Percentiles rank a stretch among this genome's conserved stretches.
Evolutionary conservation across 2,888 invertebrate genomes (phyloP).

Genomic region (Osmoderma eremita): DNA sequence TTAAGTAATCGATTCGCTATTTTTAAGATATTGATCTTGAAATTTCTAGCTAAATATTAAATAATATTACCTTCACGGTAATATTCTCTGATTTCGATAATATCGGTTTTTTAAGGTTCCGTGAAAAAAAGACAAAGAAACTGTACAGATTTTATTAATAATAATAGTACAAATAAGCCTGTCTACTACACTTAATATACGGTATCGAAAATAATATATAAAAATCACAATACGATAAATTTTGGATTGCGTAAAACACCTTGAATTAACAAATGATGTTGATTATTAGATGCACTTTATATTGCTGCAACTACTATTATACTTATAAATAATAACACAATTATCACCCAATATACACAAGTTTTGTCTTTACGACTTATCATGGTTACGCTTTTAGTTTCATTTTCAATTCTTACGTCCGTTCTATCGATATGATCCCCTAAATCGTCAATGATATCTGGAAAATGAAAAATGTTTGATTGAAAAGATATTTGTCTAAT

Average conservation of each 20-base stretch:
- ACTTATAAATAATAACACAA: slow-evolving; percentile 73
- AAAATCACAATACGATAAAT: slow-evolving; percentile 19
- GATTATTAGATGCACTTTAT: slow-evolving; percentile 52
- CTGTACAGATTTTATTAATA: slow-evolving; percentile 17
- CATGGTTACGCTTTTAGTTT: slow-evolving; percentile 73
- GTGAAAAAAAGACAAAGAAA: background rate
- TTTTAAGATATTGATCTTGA: no score
- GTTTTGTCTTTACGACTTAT: slow-evolving; percentile 76
- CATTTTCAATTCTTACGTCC: slow-evolving; percentile 72
- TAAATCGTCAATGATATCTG: slow-evolving; percentile 81
- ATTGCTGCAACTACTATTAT: slow-evolving; percentile 70
- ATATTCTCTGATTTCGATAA: no score
- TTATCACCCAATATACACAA: slow-evolving; percentile 80
- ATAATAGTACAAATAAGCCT: slow-evolving; percentile 1
- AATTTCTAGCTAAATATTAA: no score
- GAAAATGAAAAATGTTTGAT: slow-evolving; percentile 48
- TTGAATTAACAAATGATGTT: background rate
- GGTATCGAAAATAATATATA: slow-evolving; percentile 10
- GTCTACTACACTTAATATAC: slow-evolving; percentile 6
- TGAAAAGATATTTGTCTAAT: background rate
- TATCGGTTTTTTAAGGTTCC: no score
- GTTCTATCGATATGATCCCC: slow-evolving; percentile 78
- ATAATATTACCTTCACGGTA: no score
- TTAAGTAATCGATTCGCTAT: no score
- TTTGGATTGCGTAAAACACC: slow-evolving; percentile 22